Conservation (phyloP, 2,113 vertebrate genomes). For the Pan troglodytes region DNA sequence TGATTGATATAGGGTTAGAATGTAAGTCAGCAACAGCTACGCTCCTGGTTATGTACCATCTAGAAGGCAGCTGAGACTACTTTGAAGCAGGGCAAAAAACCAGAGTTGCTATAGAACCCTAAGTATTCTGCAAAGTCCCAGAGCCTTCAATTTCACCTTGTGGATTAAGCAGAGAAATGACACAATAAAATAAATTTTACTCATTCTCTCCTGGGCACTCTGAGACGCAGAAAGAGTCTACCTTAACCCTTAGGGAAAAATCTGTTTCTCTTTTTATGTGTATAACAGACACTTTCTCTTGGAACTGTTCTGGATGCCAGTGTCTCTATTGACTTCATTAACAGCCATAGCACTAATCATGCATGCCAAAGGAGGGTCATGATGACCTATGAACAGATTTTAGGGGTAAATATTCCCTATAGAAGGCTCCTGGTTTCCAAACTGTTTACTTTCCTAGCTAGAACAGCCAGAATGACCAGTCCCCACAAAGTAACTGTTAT, state of each 20-base stretch:
- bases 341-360: background rate
- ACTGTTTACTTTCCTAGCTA: constrained; percentile 22
- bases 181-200: constrained; percentile 1
- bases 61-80: background rate
- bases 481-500: background rate
- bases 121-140: background rate
- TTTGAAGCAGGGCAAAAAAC: background rate
- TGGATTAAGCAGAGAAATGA: constrained; percentile 14
- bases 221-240: background rate
- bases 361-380: background rate
- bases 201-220: background rate
- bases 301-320: background rate
- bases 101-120: background rate
- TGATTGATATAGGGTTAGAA: constrained; percentile 6
- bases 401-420: background rate
- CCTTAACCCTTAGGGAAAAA: constrained; percentile 3
- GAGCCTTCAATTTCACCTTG: background rate
- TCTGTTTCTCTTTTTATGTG: background rate
- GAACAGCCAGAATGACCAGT: background rate
- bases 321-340: background rate
- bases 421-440: background rate
- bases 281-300: background rate
- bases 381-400: background rate
- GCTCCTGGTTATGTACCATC: background rate
- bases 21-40: background rate